A percentile compares a stretch with the other conserved stretches of the same genome.
These are phyloP conservation scores for Dryoscopus gambensis DNA, from an alignment of 2,113 vertebrate species.

Conservation along the genomic window DNA sequence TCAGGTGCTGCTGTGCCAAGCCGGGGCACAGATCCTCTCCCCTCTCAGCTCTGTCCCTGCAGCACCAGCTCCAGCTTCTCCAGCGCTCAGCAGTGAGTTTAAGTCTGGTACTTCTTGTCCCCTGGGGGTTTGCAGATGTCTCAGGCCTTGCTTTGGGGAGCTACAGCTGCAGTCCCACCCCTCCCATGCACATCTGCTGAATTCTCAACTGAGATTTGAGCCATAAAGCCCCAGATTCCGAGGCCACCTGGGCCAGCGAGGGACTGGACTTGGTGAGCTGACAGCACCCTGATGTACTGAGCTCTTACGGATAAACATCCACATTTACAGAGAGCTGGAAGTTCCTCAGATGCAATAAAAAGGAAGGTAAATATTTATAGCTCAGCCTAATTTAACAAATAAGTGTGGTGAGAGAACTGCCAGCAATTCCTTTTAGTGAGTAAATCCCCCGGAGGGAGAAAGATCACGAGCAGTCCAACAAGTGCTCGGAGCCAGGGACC, in stretches of 20 bases:
- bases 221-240: background rate
- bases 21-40: background rate
- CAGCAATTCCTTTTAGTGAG: background rate
- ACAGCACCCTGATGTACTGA: fast-evolving
- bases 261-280: background rate
- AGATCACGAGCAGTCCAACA: background rate
- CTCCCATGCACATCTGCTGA: fast-evolving
- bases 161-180: background rate
- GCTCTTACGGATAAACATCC: background rate
- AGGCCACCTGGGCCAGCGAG: background rate
- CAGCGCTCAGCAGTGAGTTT: fast-evolving
- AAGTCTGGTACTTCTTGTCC: fast-evolving
- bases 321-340: background rate
- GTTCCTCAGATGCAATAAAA: background rate
- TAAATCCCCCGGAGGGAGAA: background rate
- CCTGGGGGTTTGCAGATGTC: background rate
- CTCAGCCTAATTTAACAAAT: background rate
- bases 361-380: background rate
- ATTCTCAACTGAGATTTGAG: background rate
- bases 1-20: background rate
- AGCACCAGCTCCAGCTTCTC: background rate
- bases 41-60: background rate
- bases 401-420: background rate
- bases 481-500: background rate
- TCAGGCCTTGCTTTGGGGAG: background rate